Evolutionary conservation across 2,888 invertebrate species (phyloP).

Genomic region (Pollenia amentaria): DNA sequence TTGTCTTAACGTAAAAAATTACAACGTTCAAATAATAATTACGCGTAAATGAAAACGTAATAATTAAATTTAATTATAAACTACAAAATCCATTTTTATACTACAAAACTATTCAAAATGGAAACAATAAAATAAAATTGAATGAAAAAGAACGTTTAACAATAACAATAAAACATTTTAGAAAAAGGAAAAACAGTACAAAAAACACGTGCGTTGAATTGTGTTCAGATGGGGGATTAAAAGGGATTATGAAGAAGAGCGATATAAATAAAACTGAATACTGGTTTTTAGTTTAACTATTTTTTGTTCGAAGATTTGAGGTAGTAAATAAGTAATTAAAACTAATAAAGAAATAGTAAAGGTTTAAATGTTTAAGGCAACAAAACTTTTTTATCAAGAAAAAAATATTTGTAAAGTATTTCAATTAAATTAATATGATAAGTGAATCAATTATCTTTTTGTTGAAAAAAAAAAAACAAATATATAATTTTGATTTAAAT

Average conservation of each 20-base stretch:
- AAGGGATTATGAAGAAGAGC: constrained; percentile 6
- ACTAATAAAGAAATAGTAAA: too few species aligned
- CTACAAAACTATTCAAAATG: constrained; percentile 9
- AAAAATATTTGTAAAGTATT: too few species aligned
- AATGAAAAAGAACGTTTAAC: constrained; percentile 1
- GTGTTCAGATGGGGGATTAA: background rate
- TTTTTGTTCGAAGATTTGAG: background rate
- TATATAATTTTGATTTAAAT: too few species aligned
- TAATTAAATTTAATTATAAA: constrained; percentile 69
- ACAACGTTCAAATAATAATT: constrained; percentile 67
- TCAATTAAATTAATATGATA: too few species aligned
- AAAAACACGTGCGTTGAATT: constrained; percentile 29
- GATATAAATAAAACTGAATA: background rate
- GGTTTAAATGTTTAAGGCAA: too few species aligned
- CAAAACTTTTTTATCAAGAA: too few species aligned
- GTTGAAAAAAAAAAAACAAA: too few species aligned
- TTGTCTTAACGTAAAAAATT: constrained; percentile 40
- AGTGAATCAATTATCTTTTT: too few species aligned
- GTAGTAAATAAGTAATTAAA: too few species aligned
- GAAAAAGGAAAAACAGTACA: background rate
- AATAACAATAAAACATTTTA: background rate
- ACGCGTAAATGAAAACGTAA: constrained; percentile 70
- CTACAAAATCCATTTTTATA: constrained; percentile 5
- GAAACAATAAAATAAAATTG: constrained; percentile 7
- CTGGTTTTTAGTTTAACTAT: background rate